Base-by-base conservation (phyloP, 2,888 invertebrate genomes). In the Aporophyla nigra region DNA sequence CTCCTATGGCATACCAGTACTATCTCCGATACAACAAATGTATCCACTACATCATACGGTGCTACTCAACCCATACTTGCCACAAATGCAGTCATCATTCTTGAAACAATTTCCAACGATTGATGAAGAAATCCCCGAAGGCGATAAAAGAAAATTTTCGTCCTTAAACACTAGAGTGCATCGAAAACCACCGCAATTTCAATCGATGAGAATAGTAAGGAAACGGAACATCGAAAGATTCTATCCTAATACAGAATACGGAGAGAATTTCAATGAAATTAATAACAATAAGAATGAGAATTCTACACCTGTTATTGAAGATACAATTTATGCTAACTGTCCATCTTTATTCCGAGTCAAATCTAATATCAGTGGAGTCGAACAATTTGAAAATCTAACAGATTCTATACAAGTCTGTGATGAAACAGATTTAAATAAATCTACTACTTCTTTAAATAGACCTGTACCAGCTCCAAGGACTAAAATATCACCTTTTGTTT, bases 321-420 rank as follows among this genome's bases (percentile, higher is more conserved):
- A 94, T 82, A 94, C 93, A 54, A 95, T 97, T 67, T 97, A 97
- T 76, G 96, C 94, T 19, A 97, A 97, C 77, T 97, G 93, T 88
- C 95, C 96, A 1, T 93, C 94, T n/a, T 83, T 94, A 58, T 90
- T 93, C 6, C 93, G 90, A 92, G 89, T 92, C 1, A 94, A 94
- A 79, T 92, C 94, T 7, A 91, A 94, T 83, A 94, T 96, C 73
- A 96, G 95, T 87, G 96, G 95, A 14, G 91, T 95, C 4, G 95
- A 96, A 79, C 90, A 96, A 78, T 97, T 97, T 91, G 97, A 98
- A 92, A 97, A 98, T 90, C 93, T 98, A 74, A 97, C 97, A 62
- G 98, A 98, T 90, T 97, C 97, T 24, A 97, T 97, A 83, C 97
- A 98, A 93, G 97, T 97, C 49, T 97, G 97, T 80, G 97, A 97